Conservation (phyloP, 2,113 vertebrate species). For the Atherinomorus stipes region DNA sequence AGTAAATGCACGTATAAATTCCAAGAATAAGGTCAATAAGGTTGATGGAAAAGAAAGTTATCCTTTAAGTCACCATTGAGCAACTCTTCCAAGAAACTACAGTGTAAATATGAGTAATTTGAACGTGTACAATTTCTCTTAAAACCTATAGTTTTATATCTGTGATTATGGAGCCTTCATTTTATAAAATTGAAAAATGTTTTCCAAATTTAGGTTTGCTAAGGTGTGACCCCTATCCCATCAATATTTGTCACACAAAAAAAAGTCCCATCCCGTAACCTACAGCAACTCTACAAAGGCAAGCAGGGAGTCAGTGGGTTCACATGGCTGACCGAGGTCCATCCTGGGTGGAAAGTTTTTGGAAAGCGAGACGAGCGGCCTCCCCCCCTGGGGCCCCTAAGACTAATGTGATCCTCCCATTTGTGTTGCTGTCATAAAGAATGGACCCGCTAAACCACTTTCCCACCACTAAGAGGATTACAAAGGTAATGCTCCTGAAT, state of each 20-base stretch:
- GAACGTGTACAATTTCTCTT: too few species aligned
- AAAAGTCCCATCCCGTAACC: conserved; percentile 12
- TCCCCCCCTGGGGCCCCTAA: conserved; percentile 67
- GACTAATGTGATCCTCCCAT: conserved; percentile 77
- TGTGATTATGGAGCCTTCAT: background rate
- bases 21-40: too few species aligned
- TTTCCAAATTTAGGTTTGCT: background rate
- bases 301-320: conserved; percentile 67
- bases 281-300: conserved; percentile 18
- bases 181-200: background rate
- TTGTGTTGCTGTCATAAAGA: conserved; percentile 79
- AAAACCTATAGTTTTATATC: too few species aligned
- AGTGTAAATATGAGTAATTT: too few species aligned
- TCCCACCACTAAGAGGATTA: conserved; percentile 85
- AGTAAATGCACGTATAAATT: too few species aligned
- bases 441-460: conserved; percentile 78
- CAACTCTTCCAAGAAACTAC: too few species aligned
- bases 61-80: too few species aligned
- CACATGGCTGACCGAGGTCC: conserved; percentile 48
- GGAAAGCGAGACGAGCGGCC: conserved; percentile 53
- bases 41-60: too few species aligned
- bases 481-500: conserved; percentile 76
- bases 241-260: conserved; percentile 7
- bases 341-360: conserved; percentile 80
- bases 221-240: conserved; percentile 7